These are phyloP conservation scores for Melanocharis versteri DNA, from an alignment of 2,113 vertebrate genomes.

Conservation along the genomic window DNA sequence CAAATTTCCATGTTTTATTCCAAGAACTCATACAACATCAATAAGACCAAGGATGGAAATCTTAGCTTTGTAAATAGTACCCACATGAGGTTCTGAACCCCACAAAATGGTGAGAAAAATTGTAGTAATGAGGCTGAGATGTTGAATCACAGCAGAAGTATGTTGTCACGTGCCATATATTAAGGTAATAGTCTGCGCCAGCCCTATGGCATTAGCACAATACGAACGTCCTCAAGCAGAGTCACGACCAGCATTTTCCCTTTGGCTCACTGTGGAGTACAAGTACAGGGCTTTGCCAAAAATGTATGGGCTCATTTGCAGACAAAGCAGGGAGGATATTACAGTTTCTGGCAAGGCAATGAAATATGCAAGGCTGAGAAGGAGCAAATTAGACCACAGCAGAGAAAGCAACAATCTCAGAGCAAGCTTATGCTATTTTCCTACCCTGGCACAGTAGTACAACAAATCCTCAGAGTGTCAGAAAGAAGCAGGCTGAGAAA, in stretches of 20 bases:
- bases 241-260: not conserved
- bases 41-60: not conserved
- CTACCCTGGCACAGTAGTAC: not conserved
- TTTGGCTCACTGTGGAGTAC: not conserved
- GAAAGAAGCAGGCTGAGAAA: not conserved
- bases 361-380: not conserved
- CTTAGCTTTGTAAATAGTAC: not conserved
- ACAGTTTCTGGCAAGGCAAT: not conserved
- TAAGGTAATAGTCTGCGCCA: not conserved
- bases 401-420: not conserved
- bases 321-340: not conserved
- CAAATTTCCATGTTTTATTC: not conserved
- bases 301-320: not conserved
- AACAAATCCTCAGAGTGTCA: not conserved
- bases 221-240: not conserved
- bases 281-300: not conserved
- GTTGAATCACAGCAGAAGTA: not conserved
- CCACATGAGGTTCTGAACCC: not conserved
- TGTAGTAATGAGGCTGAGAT: not conserved
- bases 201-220: not conserved
- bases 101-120: not conserved
- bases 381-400: not conserved
- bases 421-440: not conserved
- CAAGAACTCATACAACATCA: not conserved
- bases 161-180: not conserved